phyloP scores from a whole-genome alignment of 2,888 invertebrate species.

The Microctonus aethiopoides region DNA sequence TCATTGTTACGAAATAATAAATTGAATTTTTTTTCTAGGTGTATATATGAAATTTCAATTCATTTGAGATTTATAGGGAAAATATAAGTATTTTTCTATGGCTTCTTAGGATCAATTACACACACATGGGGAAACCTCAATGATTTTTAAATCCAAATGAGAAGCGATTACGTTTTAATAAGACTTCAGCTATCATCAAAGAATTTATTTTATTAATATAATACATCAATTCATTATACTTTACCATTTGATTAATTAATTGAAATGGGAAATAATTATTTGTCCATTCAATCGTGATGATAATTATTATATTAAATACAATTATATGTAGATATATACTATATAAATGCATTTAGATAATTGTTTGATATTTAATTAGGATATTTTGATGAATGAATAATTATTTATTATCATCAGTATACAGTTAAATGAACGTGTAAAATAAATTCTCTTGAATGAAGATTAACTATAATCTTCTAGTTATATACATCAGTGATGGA shows the following conservation, averaged over 20 bases:
- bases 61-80: too few species aligned
- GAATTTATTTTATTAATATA: not conserved
- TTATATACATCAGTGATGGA: not conserved
- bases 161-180: not conserved
- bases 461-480: not conserved
- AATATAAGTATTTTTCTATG: not conserved
- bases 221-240: not conserved
- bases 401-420: not conserved
- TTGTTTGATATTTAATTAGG: not conserved
- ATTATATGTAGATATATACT: not conserved
- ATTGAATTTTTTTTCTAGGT: too few species aligned
- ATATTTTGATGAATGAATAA: not conserved
- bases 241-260: not conserved
- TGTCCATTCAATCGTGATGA: not conserved
- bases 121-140: not conserved
- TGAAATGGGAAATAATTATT: not conserved
- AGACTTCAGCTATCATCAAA: not conserved
- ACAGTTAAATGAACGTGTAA: not conserved
- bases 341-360: too few species aligned
- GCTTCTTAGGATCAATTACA: slow-evolving; percentile 6
- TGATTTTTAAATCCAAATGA: not conserved
- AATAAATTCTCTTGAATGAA: not conserved
- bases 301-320: not conserved
- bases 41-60: too few species aligned
- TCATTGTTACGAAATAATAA: too few species aligned